Conservation (phyloP, 2,113 vertebrate species). For the Rostratula benghalensis region DNA sequence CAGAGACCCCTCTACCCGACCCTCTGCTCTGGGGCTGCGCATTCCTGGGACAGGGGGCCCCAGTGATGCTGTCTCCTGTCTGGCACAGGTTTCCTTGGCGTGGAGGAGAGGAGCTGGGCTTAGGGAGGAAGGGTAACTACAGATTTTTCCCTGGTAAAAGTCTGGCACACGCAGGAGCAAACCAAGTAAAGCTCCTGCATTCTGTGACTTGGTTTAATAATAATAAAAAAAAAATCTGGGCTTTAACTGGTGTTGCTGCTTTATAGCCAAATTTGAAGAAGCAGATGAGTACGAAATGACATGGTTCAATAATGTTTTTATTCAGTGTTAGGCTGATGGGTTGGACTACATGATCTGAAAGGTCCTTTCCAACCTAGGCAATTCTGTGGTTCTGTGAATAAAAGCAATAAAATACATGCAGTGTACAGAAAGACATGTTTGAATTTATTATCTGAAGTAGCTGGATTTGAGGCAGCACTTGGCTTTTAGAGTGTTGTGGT, state of each 20-base stretch:
- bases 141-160: neutral
- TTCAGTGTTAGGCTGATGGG: too few species aligned
- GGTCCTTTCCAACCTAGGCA: too few species aligned
- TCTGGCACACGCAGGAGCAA: neutral
- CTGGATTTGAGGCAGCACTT: neutral
- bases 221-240: neutral
- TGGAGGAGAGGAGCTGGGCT: neutral
- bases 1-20: rapidly evolving
- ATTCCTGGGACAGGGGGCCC: too few species aligned
- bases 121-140: neutral
- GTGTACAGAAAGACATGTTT: neutral
- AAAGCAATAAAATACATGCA: neutral
- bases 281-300: neutral
- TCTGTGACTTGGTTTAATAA: neutral
- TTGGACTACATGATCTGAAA: too few species aligned
- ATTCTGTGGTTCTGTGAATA: too few species aligned
- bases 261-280: neutral
- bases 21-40: rapidly evolving
- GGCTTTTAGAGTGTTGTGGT: neutral
- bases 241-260: neutral
- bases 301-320: too few species aligned
- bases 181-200: neutral
- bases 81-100: neutral
- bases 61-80: neutral
- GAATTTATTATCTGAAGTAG: neutral